Conservation (phyloP, 2,797 vertebrate species). For the Corythornis leucogaster region DNA sequence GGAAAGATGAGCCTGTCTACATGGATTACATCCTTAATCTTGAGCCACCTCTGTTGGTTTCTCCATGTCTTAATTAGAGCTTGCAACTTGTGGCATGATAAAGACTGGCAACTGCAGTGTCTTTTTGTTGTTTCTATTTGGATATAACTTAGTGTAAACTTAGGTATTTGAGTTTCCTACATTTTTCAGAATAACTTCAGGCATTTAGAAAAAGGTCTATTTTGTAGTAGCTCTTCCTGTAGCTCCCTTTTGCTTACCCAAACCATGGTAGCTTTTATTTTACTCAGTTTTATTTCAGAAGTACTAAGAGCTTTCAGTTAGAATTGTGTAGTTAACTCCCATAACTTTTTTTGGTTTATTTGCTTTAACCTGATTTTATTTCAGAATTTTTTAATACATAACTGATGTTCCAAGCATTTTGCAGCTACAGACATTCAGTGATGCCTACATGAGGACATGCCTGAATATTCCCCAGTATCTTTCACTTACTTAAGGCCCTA, state of each 20-base stretch:
- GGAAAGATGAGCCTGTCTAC: not conserved
- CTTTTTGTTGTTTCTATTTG: not conserved
- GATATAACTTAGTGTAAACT: not conserved
- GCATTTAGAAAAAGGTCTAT: not conserved
- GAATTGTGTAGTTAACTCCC: not conserved
- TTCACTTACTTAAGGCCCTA: not conserved
- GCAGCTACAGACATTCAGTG: not conserved
- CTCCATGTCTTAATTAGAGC: not conserved
- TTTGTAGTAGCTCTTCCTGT: not conserved
- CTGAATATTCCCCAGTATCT: not conserved
- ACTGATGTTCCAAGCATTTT: not conserved
- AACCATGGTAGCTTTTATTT: not conserved
- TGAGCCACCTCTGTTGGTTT: not conserved
- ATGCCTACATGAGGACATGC: not conserved
- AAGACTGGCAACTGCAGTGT: not conserved
- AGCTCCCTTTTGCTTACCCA: not conserved
- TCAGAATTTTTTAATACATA: not conserved
- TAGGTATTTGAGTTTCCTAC: not conserved
- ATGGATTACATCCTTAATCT: not conserved
- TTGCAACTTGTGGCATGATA: not conserved
- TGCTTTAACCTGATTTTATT: not conserved
- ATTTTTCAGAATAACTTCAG: not conserved
- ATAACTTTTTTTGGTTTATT: not conserved
- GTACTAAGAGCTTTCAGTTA: not conserved
- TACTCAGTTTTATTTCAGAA: not conserved